A percentile compares a stretch with the other conserved stretches of the same genome.
These are phyloP conservation scores for Odontesthes bonariensis DNA, from an alignment of 2,113 vertebrate genomes.

Conservation along the genomic window DNA sequence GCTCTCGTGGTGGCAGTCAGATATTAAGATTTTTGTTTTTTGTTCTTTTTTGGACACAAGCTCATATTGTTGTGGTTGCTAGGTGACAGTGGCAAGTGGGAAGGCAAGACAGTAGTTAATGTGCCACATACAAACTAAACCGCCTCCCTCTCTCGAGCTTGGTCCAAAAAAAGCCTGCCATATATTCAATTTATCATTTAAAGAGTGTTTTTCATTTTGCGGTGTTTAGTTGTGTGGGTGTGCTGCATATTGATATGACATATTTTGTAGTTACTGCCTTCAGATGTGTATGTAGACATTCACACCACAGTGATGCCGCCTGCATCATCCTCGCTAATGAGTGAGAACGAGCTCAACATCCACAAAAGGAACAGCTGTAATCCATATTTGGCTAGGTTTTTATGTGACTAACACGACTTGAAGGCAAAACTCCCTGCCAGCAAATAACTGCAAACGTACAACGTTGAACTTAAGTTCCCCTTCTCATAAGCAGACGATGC, in stretches of 20 bases:
- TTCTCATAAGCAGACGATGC: no score
- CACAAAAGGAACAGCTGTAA: conserved; percentile 15
- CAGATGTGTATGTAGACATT: no score
- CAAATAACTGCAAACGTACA: background rate
- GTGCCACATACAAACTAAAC: background rate
- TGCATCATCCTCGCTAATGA: conserved; percentile 13
- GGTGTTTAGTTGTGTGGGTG: no score
- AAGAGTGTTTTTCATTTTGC: background rate
- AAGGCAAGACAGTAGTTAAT: background rate
- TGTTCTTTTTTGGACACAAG: conserved; percentile 3
- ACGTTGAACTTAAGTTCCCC: no score
- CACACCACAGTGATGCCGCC: background rate
- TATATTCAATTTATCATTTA: background rate
- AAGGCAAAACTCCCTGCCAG: background rate
- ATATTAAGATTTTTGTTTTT: background rate
- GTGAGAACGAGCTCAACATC: conserved; percentile 3
- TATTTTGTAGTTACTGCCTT: background rate
- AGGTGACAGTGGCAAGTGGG: conserved; percentile 12
- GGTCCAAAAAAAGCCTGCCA: background rate
- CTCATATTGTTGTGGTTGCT: conserved; percentile 24
- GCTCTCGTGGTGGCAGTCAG: no score
- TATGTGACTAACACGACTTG: background rate
- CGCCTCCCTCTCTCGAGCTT: background rate
- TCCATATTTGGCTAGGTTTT: conserved; percentile 17
- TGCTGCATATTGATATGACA: background rate